Evolutionary conservation across 2,888 invertebrate genomes (phyloP), one percentile per base, ranked within the genome.

Genomic region (Agrenia bidenticulata): DNA sequence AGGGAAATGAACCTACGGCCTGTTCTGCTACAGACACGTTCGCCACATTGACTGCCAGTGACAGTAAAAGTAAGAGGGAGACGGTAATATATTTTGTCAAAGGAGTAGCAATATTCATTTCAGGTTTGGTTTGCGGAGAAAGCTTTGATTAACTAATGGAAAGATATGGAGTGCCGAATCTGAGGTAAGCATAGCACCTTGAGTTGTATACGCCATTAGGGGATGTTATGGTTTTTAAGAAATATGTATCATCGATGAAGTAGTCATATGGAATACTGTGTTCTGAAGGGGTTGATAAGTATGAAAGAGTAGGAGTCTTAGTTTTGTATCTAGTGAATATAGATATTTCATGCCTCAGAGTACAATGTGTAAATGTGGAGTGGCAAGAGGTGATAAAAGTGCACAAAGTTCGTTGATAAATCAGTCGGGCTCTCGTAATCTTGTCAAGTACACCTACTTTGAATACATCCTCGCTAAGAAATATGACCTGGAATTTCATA

Each of bases 371-470:
- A 58, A 59, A 66, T 63, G 63, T 57, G 42, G 66, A 67, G 59
- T 66, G 67, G 66, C 58, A 66, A 61, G 69, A 59, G 68, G 67
- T 67, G 68, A 66, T 68, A 71, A 71, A 70, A 71, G 66, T 66
- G 66, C 58, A 63, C 66, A 68, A 72, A 72, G 68, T 72, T 72
- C 70, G 56, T 66, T 70, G 70, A 70, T 72, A 72, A 72, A 72
- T 72, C 72, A 72, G 70, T 66, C 66, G 50, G 32, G 56, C 45
- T 61, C 72, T 63, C 65, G 70, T 72, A 72, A 72, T 72, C 72
- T 72, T 72, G 72, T 72, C 72, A 72, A 72, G 64, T 70, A 66
- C 66, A 66, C 63, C 62, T 66, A 70, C 67, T 66, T 67, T 68
- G 72, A 70, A 72, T 72, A 69, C 64, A 72, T 72, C 69, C 63